A percentile compares a stretch with the other conserved stretches of the same genome.
These are phyloP conservation scores for Delia radicum DNA, from an alignment of 1,140 invertebrate genomes.

Conservation along the genomic window DNA sequence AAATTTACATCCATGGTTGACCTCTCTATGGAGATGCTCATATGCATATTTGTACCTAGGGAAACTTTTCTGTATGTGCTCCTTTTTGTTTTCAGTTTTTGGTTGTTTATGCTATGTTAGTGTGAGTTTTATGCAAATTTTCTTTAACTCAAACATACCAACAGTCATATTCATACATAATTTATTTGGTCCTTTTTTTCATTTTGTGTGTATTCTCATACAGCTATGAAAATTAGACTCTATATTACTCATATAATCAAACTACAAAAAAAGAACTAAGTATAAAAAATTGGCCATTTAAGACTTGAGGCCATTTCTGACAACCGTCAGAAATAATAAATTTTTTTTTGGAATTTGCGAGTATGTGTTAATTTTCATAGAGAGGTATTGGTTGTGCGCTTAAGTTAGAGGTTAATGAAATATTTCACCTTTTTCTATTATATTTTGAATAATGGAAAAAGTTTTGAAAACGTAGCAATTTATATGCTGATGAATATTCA, in stretches of 20 bases:
- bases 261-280: not conserved
- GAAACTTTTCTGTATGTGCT: too few species aligned
- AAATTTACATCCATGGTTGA: too few species aligned
- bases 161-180: not conserved
- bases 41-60: too few species aligned
- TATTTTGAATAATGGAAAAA: constrained; percentile 4
- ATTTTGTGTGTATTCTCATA: not conserved
- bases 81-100: too few species aligned
- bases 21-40: too few species aligned
- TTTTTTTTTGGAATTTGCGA: not conserved
- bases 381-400: not conserved
- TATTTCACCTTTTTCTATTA: not conserved
- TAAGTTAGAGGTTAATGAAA: not conserved
- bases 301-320: constrained; percentile 10
- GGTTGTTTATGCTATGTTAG: not conserved
- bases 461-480: constrained; percentile 9
- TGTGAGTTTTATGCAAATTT: not conserved
- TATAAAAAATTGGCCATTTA: constrained; percentile 10
- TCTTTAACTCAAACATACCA: not conserved
- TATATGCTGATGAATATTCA: constrained; percentile 17
- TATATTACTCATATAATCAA: not conserved
- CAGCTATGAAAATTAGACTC: not conserved
- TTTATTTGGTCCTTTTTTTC: not conserved
- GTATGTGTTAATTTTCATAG: constrained; percentile 1
- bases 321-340: constrained; percentile 1